phyloP scores from a whole-genome alignment of 2,797 vertebrate genomes.

The Phrynocephalus vlangalii region DNA sequence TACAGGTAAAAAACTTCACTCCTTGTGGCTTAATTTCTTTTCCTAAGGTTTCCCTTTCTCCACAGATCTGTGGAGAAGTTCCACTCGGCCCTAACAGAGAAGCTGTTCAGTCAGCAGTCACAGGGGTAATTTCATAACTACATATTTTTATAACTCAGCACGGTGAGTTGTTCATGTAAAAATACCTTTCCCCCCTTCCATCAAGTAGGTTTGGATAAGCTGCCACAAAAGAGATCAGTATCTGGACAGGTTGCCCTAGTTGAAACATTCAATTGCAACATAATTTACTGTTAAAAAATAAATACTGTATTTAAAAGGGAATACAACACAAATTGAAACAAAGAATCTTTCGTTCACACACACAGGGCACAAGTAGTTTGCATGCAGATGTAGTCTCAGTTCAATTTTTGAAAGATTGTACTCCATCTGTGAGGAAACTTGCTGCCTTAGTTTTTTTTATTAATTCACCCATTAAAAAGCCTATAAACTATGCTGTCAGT shows the following conservation, averaged over 20 bases:
- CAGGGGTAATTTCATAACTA: slow-evolving; percentile 42
- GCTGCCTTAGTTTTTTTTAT: slow-evolving; percentile 41
- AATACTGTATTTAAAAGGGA: slow-evolving; percentile 74
- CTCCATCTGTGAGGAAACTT: slow-evolving; percentile 50
- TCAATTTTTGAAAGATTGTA: slow-evolving; percentile 51
- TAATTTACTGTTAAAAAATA: slow-evolving; percentile 75
- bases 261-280: slow-evolving; percentile 65
- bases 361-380: slow-evolving; percentile 36
- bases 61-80: slow-evolving; percentile 54
- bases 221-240: slow-evolving; percentile 41
- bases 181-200: slow-evolving; percentile 64
- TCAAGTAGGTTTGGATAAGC: slow-evolving; percentile 55
- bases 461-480: slow-evolving; percentile 47
- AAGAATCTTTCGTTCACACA: slow-evolving; percentile 42
- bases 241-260: slow-evolving; percentile 37
- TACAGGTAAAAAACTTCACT: slow-evolving; percentile 48
- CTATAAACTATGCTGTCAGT: slow-evolving; percentile 47
- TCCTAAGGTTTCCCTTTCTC: slow-evolving; percentile 51
- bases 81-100: slow-evolving; percentile 43
- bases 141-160: slow-evolving; percentile 48
- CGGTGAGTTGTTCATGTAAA: slow-evolving; percentile 68
- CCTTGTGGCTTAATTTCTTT: slow-evolving; percentile 60
- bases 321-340: slow-evolving; percentile 65
- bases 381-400: slow-evolving; percentile 44
- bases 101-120: slow-evolving; percentile 48